phyloP scores from a whole-genome alignment of 2,888 invertebrate genomes.

The Chloroclysta siterata region DNA sequence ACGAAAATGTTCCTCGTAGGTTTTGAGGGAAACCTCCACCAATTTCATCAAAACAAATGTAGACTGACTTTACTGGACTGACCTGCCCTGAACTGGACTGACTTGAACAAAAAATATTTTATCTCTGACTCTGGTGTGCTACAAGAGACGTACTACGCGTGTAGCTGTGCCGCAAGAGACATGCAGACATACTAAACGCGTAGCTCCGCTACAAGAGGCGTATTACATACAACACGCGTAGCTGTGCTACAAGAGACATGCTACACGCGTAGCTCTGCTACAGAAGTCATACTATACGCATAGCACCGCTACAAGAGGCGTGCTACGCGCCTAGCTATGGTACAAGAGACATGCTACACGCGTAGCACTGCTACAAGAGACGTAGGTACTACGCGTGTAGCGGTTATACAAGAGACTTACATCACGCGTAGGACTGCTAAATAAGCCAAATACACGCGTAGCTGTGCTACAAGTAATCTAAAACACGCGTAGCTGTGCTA shows the following conservation, averaged over 20 bases:
- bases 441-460: constrained; percentile 12
- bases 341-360: no score
- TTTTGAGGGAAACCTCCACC: no score
- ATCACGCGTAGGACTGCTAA: no score
- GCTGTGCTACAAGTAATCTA: constrained; percentile 8
- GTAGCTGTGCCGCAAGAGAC: constrained; percentile 1
- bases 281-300: neutral
- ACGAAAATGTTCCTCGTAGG: no score
- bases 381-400: no score
- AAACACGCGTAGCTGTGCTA: constrained; percentile 1
- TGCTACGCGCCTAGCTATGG: neutral
- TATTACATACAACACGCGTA: constrained; percentile 1
- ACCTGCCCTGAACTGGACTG: no score
- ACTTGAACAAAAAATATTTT: neutral
- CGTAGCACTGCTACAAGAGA: no score
- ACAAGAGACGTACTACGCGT: constrained; percentile 4
- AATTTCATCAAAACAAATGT: no score
- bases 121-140: no score
- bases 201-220: neutral
- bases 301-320: neutral
- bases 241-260: neutral
- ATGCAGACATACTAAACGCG: neutral
- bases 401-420: no score
- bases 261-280: constrained; percentile 3
- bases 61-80: no score